Evolutionary conservation across 2,797 vertebrate species (phyloP), one percentile per base, ranked within the genome.

Genomic region (Darevskia nairensis): DNA sequence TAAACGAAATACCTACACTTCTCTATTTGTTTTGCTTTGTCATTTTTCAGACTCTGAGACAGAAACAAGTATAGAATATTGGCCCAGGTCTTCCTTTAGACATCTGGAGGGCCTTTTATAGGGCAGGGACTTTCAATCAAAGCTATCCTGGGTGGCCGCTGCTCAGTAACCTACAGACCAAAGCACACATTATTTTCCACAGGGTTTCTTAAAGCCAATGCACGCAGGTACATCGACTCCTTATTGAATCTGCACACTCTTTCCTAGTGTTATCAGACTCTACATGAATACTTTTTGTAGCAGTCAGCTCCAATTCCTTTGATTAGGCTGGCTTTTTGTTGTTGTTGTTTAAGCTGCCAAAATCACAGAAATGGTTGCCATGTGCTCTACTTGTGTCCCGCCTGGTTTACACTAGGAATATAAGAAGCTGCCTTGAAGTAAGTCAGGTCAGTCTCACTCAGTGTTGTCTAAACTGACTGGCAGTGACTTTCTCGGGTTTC

Each of bases 1-100:
- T 8, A 55, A 77, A 0, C 4, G 19, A 90, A 86, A 88, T 69
- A 0, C 0, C 71, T 92, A 91, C 68, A 77, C 80, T 64, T 85
- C 79, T 69, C 17, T 19, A 64, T 78, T 88, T 76, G n/a, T 76
- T 83, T 88, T 88, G 44, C 64, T 66, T 27, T 0, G 0, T 86
- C 86, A 94, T 79, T 19, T 89, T 79, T 91, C 93, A 80, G 91
- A 92, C 64, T 87, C 89, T 55, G 88, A 83, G 89, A 66, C 77
- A 72, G n/a, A 88, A 89, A 88, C 11, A 64, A 79, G n/a, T 39
- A 59, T 29, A 86, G 92, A 90, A 74, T 29, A 89, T 59, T 0
- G 0, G 90, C 88, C 79, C 84, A 66, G 66, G 44, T 92, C 84
- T 90, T 92, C 89, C 76, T 88, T 2, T 21, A 89, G 82, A 78